phyloP scores from a whole-genome alignment of 2,888 invertebrate species.

The Tetropium fuscum region DNA sequence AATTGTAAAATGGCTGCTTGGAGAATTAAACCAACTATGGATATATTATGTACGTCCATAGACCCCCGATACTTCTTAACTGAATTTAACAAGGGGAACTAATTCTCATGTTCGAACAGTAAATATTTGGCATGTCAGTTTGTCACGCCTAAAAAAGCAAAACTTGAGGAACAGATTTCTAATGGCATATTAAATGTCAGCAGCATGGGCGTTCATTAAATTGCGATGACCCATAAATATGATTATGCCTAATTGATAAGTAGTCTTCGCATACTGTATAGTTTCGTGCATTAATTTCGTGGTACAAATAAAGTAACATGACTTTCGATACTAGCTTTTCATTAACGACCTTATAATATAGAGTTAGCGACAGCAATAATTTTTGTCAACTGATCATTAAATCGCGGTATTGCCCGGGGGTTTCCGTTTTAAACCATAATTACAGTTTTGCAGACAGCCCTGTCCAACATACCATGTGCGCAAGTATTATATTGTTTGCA shows the following conservation, averaged over 20 bases:
- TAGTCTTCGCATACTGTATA: too few species aligned
- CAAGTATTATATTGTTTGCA: constrained; percentile 27
- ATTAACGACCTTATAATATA: constrained; percentile 25
- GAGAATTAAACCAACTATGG: too few species aligned
- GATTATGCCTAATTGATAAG: too few species aligned
- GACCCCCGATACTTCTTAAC: too few species aligned
- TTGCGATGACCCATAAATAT: too few species aligned
- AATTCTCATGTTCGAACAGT: too few species aligned
- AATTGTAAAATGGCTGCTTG: too few species aligned
- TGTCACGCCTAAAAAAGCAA: too few species aligned
- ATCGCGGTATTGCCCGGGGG: constrained; percentile 26
- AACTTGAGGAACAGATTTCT: background rate
- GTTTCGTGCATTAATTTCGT: background rate
- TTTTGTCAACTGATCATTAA: constrained; percentile 33
- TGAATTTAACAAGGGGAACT: too few species aligned
- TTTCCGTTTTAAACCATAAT: constrained; percentile 34
- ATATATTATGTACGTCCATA: too few species aligned
- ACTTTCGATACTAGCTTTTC: background rate
- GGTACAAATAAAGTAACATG: background rate
- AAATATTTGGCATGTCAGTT: too few species aligned
- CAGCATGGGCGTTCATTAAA: too few species aligned
- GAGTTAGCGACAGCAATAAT: constrained; percentile 26
- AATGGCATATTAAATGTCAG: background rate
- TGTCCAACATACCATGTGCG: constrained; percentile 22
- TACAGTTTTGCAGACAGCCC: constrained; percentile 30